Base-by-base conservation (phyloP, 37 sponge, comb jelly and placozoan species). In the Petrosia ficiformis region DNA sequence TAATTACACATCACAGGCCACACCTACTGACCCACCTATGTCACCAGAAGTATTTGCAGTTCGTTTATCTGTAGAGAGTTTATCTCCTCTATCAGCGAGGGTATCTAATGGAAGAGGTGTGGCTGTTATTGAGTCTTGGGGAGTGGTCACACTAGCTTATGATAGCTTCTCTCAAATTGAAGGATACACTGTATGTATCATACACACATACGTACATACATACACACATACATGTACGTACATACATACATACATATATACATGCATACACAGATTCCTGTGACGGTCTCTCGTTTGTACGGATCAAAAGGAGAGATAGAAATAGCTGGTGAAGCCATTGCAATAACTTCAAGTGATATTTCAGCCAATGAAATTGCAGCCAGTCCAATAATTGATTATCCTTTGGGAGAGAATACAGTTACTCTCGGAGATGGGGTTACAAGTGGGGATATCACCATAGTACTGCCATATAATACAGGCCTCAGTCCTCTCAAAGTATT, bases 91-190 rank as follows among this genome's bases (percentile, higher is more conserved):
- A 34, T 76, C 75, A 11, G 76, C 87, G 2, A 64, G 42, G 30
- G 82, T 93, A 11, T 73, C 78, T 21, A 57, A 70, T 11, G 54
- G 40, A 19, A 26, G 54, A 43, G 76, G 22, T 0, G 16, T 30
- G 28, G 30, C 94, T 11, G 10, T 74, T 28, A 84, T 93, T 71
- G 94, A 93, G 74, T 87, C 89, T 2, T 66, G 59, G 61, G 94
- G 94, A 1, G 90, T 93, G 36, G 63, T 93, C 3, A 82, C 77
- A 30, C 68, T 89, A 21, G 70, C 68, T 1, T 36, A n/a, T 2
- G 68, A 11, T 2, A 24, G 30, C 3, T 67, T 48, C 63, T 71
- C 77, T 65, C 82, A 44, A 37, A 3, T 85, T 24, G 91, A 90
- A 48, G 90, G 90, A 72, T 3, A 38, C 4, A 54, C 35, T 30